Evolutionary conservation across 2,113 vertebrate genomes (phyloP), one percentile per base, ranked within the genome.

Genomic region (Salvelinus alpinus): DNA sequence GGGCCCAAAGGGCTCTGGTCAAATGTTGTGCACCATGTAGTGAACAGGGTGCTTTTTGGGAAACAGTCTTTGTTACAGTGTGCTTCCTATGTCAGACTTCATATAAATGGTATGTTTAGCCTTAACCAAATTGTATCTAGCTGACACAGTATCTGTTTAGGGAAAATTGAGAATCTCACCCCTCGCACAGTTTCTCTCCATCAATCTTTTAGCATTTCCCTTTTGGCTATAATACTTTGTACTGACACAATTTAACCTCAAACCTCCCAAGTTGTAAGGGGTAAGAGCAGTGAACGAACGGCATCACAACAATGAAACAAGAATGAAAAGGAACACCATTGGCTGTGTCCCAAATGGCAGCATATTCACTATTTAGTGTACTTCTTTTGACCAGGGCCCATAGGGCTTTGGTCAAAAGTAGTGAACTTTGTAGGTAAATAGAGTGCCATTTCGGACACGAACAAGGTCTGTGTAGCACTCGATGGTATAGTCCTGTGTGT

Each of bases 131-230:
- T 84, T 62, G 78, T 73, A 85, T 80, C 86, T 85, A 71, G 16
- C 70, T 86, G 85, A 91, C 84, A 81, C 83, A 44, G 38, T 44
- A 44, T 84, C 84, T 82, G 88, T 91, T 88, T 84, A 85, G 78
- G 20, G 83, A 85, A 83, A 90, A 89, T 80, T 78, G 84, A 88
- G 88, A 87, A 91, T 83, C 89, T 88, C 88, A 90, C 86, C 88
- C 87, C 83, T 91, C 87, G 90, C 87, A 79, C 81, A 88, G 79
- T 73, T 83, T 75, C 84, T 78, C 65, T 80, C 75, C 86, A 92
- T 93, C 89, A 91, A 93, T 93, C 86, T 92, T 92, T 90, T 85
- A 93, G 78, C 76, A 84, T 87, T 84, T 90, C 90, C 89, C 88
- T 90, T 75, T 83, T 90, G 89, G 91, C 92, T 89, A 88, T 91